phyloP scores from a whole-genome alignment of 2,113 vertebrate genomes.

The Myocastor coypus region DNA sequence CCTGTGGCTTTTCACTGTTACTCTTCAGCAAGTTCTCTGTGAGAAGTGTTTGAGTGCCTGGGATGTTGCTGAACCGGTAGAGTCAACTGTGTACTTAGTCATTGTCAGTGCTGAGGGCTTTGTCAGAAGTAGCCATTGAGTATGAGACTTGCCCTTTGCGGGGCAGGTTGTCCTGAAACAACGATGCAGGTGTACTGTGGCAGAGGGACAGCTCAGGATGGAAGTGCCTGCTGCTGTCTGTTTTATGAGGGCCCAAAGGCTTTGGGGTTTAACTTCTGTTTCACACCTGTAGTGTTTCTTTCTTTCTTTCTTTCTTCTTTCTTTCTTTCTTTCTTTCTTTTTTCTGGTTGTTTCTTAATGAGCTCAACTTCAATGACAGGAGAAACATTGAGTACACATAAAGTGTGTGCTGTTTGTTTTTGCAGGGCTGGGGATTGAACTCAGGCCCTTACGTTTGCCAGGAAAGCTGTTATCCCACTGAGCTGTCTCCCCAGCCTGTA shows the following conservation, averaged over 20 bases:
- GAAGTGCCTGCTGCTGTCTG: background rate
- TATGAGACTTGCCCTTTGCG: background rate
- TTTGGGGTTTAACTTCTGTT: background rate
- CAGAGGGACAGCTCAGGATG: too few relatives aligned
- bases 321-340: too few relatives aligned
- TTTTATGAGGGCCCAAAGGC: background rate
- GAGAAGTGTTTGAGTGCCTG: background rate
- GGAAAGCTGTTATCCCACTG: too few relatives aligned
- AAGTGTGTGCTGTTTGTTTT: background rate
- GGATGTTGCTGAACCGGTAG: background rate
- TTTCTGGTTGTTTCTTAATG: background rate
- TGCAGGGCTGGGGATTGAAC: too few relatives aligned
- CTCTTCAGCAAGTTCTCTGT: background rate
- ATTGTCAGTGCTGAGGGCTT: background rate
- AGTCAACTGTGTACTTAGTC: background rate
- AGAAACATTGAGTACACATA: background rate
- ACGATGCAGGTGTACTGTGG: background rate
- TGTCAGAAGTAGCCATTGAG: background rate
- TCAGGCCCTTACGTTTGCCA: too few relatives aligned
- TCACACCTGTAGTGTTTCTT: too few relatives aligned
- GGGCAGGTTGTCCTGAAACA: background rate
- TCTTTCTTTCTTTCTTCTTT: too few relatives aligned
- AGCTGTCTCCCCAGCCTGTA: too few relatives aligned
- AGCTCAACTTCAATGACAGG: background rate
- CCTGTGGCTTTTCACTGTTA: background rate